Percentiles rank a stretch among this genome's conserved stretches.
These are phyloP conservation scores for Neotoma lepida DNA, from an alignment of 2,113 vertebrate species.

Conservation along the genomic window DNA sequence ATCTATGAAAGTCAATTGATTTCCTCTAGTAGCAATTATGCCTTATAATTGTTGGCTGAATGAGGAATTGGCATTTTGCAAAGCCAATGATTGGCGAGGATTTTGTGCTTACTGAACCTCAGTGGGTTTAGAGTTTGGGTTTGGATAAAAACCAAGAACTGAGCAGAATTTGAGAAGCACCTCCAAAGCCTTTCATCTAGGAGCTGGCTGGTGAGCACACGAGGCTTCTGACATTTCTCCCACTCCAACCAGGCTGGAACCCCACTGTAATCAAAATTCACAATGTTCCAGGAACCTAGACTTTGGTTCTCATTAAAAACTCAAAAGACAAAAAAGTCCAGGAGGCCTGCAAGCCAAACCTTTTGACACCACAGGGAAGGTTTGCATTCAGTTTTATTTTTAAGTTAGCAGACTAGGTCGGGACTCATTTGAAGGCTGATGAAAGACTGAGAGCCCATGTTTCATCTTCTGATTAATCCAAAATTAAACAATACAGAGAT, in stretches of 20 bases:
- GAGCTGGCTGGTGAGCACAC: slow-evolving; percentile 59
- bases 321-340: slow-evolving; percentile 73
- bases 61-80: slow-evolving; percentile 68
- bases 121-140: slow-evolving; percentile 52
- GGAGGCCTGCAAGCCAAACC: slow-evolving; percentile 71
- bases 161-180: slow-evolving; percentile 65
- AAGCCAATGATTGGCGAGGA: slow-evolving; percentile 58
- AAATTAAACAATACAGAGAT: slow-evolving; percentile 79
- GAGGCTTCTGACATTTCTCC: slow-evolving; percentile 75
- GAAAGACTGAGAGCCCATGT: slow-evolving; percentile 53
- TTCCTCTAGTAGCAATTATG: slow-evolving; percentile 72
- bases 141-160: slow-evolving; percentile 63
- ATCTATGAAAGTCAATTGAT: slow-evolving; percentile 70
- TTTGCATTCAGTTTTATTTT: slow-evolving; percentile 75
- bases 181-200: slow-evolving; percentile 74
- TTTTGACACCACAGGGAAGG: slow-evolving; percentile 75
- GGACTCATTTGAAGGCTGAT: slow-evolving; percentile 74
- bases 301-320: slow-evolving; percentile 80
- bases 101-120: slow-evolving; percentile 67
- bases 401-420: slow-evolving; percentile 71
- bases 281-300: slow-evolving; percentile 76
- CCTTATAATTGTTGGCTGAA: slow-evolving; percentile 73
- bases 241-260: slow-evolving; percentile 73
- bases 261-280: slow-evolving; percentile 79
- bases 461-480: slow-evolving; percentile 78